Base-by-base conservation (phyloP, 2,113 vertebrate species). In the Ophiodon elongatus region DNA sequence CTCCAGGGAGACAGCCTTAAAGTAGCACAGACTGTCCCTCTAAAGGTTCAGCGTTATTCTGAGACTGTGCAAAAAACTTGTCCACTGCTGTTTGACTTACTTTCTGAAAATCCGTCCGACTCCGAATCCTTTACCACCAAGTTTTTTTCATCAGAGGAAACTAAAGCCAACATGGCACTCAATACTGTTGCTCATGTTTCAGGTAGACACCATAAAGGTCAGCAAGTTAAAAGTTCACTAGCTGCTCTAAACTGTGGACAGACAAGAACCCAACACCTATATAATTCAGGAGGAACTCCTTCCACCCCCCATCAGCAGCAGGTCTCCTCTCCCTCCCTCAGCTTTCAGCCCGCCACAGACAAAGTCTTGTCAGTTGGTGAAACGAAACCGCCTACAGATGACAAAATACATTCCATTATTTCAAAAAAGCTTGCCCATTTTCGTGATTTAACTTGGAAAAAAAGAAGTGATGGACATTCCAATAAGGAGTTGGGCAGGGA, bases 351-450 rank as follows among this genome's bases (percentile, higher is more conserved):
- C 37, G 23, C 25, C 8, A 47, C 21, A 39, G 4, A n/a, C 4
- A 21, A 43, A 6, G 7, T n/a, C 11, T 29, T 8, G 9, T 8
- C 78, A 13, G 25, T 13, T 45, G 8, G 4, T 23, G 19, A 41
- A 52, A 39, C 0, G 1, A 2, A 8, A 13, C 15, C 5, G 23
- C 19, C 9, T 21, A 82, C 76, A 54, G n/a, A 85, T 72, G 63
- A 54, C 0, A 3, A 89, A 65, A 86, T 91, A 59, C 0, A 5
- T 0, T 8, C 50, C 0, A 17, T 2, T 2, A 47, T 86, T 60
- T 0, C 0, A 4, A 0, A 39, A 39, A 37, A 0, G 37, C 0
- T 81, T 14, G 9, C 3, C 4, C 0, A 11, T 6, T 83, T 15
- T 43, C n/a, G n/a, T 19, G 0, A 0, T 23, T 62, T 21, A 54